Conservation (phyloP, 2,888 invertebrate genomes). For the Boloria selene region DNA sequence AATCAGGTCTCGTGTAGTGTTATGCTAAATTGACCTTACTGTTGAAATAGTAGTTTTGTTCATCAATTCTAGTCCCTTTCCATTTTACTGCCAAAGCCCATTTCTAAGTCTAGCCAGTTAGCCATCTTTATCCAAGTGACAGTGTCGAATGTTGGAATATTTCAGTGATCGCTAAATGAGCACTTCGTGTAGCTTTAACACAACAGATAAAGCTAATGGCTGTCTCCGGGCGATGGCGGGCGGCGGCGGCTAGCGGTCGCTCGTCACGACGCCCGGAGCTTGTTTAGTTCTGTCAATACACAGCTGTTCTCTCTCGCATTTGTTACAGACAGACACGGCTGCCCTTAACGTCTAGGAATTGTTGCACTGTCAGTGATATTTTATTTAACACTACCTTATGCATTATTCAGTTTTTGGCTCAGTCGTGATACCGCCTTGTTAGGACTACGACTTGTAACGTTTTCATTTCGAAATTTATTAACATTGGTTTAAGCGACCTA, state of each 20-base stretch:
- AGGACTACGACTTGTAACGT: background rate
- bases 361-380: conserved; percentile 12
- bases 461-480: background rate
- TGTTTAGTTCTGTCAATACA: conserved; percentile 7
- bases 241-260: background rate
- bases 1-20: too few species aligned
- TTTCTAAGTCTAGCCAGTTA: too few species aligned
- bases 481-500: too few species aligned
- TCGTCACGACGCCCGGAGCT: conserved; percentile 17
- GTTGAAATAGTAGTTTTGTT: too few species aligned
- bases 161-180: background rate
- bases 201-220: conserved; percentile 14
- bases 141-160: background rate
- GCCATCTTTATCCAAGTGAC: too few species aligned
- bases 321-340: conserved; percentile 9
- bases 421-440: conserved; percentile 3
- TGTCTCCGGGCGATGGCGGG: background rate
- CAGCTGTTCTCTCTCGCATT: conserved; percentile 10
- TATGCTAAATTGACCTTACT: too few species aligned
- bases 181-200: background rate
- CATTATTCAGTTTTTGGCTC: background rate
- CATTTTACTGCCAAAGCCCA: too few species aligned
- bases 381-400: conserved; percentile 16
- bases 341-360: conserved; percentile 4
- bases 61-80: too few species aligned